Conservation (phyloP, 1,140 invertebrate genomes). For the Aphidius ervi region DNA sequence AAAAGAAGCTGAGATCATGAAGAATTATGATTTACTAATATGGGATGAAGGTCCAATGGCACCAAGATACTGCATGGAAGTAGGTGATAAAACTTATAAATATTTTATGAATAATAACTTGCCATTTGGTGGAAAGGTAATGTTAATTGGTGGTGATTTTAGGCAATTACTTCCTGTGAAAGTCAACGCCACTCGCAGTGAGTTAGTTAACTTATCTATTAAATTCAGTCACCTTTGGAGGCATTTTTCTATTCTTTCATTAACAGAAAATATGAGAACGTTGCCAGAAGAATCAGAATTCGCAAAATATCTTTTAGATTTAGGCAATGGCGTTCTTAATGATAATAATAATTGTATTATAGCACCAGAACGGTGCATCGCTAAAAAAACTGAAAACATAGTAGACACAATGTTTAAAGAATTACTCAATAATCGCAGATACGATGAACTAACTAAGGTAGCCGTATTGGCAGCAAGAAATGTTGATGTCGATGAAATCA, state of each 20-base stretch:
- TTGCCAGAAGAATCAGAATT: constrained; percentile 19
- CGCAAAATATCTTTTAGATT: constrained; percentile 18
- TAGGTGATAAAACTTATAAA: constrained; percentile 28
- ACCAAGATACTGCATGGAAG: constrained; percentile 24
- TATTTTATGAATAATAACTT: too few relatives aligned
- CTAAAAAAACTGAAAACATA: neutral
- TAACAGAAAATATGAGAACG: constrained; percentile 21
- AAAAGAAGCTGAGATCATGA: constrained; percentile 11
- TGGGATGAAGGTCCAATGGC: constrained; percentile 36
- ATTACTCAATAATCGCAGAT: neutral
- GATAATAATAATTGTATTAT: constrained; percentile 13
- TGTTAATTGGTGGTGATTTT: too few relatives aligned
- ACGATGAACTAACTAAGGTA: constrained; percentile 4
- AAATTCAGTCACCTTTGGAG: constrained; percentile 23
- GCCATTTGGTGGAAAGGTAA: too few relatives aligned
- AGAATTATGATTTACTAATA: too few relatives aligned
- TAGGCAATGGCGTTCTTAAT: constrained; percentile 22
- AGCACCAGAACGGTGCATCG: constrained; percentile 14
- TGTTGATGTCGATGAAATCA: constrained; percentile 27
- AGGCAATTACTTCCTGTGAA: constrained; percentile 30
- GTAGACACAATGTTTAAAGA: constrained; percentile 9
- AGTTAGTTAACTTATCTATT: constrained; percentile 25
- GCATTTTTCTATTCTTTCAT: constrained; percentile 21
- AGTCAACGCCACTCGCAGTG: constrained; percentile 22
- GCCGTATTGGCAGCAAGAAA: constrained; percentile 26